Evolutionary conservation across 1,140 invertebrate species (phyloP).

Genomic region (Papilio glaucus): DNA sequence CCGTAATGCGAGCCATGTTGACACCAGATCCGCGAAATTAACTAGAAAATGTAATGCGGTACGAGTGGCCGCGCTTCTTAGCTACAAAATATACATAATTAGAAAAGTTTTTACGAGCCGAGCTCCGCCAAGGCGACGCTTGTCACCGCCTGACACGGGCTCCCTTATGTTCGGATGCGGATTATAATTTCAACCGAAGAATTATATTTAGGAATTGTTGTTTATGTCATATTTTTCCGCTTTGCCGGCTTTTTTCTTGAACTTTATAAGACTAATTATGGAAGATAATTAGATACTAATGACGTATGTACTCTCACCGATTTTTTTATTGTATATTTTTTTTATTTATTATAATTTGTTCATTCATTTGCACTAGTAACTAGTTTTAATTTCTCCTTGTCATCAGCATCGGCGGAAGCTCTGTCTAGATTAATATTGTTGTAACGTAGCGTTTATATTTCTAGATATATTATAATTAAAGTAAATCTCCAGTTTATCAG

Average conservation of each 20-base stretch:
- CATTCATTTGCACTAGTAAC: no score
- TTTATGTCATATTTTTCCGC: slow-evolving; percentile 51
- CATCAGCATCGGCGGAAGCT: no score
- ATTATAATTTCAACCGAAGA: slow-evolving; percentile 77
- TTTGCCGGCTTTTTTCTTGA: slow-evolving; percentile 36
- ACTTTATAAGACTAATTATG: slow-evolving; percentile 19
- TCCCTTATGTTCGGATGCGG: slow-evolving; percentile 69
- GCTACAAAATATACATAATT: slow-evolving; percentile 82
- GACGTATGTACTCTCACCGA: no score
- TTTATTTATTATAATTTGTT: no score
- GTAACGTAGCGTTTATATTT: no score
- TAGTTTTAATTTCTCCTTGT: no score
- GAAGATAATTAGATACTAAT: neutral
- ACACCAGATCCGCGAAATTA: slow-evolving; percentile 67
- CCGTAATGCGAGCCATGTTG: slow-evolving; percentile 49
- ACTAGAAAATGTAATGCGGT: slow-evolving; percentile 73
- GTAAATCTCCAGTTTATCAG: no score
- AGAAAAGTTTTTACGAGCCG: slow-evolving; percentile 81
- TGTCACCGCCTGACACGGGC: slow-evolving; percentile 78
- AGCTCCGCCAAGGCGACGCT: slow-evolving; percentile 64
- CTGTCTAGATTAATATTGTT: no score
- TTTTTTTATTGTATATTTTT: no score
- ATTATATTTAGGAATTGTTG: slow-evolving; percentile 78
- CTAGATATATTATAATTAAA: no score
- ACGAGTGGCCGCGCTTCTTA: slow-evolving; percentile 69